These are phyloP conservation scores for Lepidocyrtinus sp. DNA, from an alignment of 2,888 invertebrate species.

Conservation along the genomic window DNA sequence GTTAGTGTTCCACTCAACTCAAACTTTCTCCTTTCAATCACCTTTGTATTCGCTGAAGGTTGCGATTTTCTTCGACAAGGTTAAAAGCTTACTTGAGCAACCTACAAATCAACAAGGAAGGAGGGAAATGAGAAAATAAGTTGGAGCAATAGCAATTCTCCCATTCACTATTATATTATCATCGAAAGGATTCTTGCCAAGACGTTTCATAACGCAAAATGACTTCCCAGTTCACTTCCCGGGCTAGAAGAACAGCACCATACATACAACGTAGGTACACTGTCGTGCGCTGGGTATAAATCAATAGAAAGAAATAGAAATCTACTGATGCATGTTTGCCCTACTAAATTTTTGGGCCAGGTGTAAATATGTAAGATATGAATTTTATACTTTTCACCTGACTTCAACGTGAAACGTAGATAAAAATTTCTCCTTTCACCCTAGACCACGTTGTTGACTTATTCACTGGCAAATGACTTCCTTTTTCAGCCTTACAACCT, in stretches of 20 bases:
- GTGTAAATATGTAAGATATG: constrained; percentile 4
- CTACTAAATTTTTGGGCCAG: constrained; percentile 1
- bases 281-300: too few species aligned
- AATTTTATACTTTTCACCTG: constrained; percentile 33
- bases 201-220: constrained; percentile 13
- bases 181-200: constrained; percentile 10
- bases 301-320: too few species aligned
- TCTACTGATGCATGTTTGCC: not conserved
- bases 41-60: constrained; percentile 49
- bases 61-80: constrained; percentile 55
- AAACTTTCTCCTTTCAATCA: constrained; percentile 59
- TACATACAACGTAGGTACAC: too few species aligned
- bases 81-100: constrained; percentile 46
- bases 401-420: constrained; percentile 23
- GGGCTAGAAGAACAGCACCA: too few species aligned
- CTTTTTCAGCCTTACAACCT: too few species aligned
- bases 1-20: constrained; percentile 16
- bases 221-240: too few species aligned
- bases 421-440: not conserved
- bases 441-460: not conserved
- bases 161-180: constrained; percentile 5
- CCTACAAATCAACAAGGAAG: constrained; percentile 40
- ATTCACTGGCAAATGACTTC: constrained; percentile 5
- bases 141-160: constrained; percentile 1
- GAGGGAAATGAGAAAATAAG: constrained; percentile 28